Conservation (phyloP, 92 coral and sea anemone genomes). For the Montipora capitata region DNA sequence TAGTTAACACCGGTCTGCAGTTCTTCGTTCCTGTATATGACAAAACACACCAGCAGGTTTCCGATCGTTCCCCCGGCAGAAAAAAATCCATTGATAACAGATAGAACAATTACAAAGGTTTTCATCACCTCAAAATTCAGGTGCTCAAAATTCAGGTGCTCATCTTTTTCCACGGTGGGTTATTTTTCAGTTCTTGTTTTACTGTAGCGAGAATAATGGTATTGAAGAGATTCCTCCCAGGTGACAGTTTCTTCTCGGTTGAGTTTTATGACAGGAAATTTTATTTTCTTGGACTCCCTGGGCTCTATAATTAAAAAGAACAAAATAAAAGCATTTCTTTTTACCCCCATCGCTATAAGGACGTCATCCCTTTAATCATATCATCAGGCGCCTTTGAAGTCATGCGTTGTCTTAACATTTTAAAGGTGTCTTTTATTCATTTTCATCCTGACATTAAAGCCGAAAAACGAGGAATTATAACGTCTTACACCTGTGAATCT, state of each 20-base stretch:
- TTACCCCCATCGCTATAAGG: not conserved
- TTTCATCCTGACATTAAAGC: not conserved
- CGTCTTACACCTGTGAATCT: slow-evolving; percentile 7
- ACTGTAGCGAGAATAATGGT: not conserved
- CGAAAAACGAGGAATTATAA: not conserved
- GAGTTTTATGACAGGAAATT: slow-evolving; percentile 6
- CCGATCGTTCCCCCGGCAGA: slow-evolving; percentile 66
- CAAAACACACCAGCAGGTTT: slow-evolving; percentile 63
- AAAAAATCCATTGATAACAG: slow-evolving; percentile 54
- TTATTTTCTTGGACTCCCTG: not conserved
- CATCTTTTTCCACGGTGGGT: not conserved
- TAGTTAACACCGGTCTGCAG: slow-evolving; percentile 75
- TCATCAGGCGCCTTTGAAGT: slow-evolving; percentile 1
- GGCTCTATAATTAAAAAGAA: not conserved
- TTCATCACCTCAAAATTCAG: not conserved
- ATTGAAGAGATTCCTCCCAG: no score
- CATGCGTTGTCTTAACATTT: not conserved
- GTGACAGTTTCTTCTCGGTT: not conserved
- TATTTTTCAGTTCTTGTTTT: not conserved
- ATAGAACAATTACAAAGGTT: slow-evolving; percentile 30
- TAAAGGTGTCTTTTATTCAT: not conserved
- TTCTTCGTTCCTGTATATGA: slow-evolving; percentile 67
- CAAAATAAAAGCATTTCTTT: not conserved
- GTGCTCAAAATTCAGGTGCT: not conserved
- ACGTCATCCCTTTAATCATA: not conserved